Evolutionary conservation across 2,888 invertebrate species (phyloP).

Genomic region (Eutolmus rufibarbis): DNA sequence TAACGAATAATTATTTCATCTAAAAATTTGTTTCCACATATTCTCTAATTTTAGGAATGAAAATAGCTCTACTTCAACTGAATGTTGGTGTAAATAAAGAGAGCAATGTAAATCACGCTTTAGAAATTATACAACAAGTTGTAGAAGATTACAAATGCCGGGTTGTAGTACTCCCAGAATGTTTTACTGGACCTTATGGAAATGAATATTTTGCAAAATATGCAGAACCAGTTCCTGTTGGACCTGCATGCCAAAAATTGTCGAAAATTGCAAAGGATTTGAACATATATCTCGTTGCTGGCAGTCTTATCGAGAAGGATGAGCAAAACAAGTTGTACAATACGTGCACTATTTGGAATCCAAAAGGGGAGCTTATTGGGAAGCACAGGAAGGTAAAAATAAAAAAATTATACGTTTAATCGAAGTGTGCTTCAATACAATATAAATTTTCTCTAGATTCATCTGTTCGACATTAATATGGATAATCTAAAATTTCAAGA

Average conservation of each 20-base stretch:
- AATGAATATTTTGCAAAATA: conserved; percentile 79
- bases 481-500: conserved; percentile 77
- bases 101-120: conserved; percentile 75
- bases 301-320: conserved; percentile 85
- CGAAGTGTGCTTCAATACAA: not conserved
- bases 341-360: conserved; percentile 87
- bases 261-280: conserved; percentile 78
- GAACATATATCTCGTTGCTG: conserved; percentile 83
- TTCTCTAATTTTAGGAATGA: not conserved
- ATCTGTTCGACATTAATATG: conserved; percentile 89
- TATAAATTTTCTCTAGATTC: conserved; percentile 69
- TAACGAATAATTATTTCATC: not conserved
- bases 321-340: conserved; percentile 75
- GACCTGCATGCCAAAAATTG: conserved; percentile 75
- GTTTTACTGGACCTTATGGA: conserved; percentile 95
- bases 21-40: not conserved
- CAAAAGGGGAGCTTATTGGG: conserved; percentile 77
- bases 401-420: not conserved
- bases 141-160: conserved; percentile 67
- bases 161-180: conserved; percentile 79
- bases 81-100: conserved; percentile 74
- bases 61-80: conserved; percentile 80
- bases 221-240: conserved; percentile 86
- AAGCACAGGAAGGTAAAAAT: conserved; percentile 79
- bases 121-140: conserved; percentile 73